These are phyloP conservation scores for Netelia melanura DNA, from an alignment of 2,888 invertebrate species.

Conservation along the genomic window DNA sequence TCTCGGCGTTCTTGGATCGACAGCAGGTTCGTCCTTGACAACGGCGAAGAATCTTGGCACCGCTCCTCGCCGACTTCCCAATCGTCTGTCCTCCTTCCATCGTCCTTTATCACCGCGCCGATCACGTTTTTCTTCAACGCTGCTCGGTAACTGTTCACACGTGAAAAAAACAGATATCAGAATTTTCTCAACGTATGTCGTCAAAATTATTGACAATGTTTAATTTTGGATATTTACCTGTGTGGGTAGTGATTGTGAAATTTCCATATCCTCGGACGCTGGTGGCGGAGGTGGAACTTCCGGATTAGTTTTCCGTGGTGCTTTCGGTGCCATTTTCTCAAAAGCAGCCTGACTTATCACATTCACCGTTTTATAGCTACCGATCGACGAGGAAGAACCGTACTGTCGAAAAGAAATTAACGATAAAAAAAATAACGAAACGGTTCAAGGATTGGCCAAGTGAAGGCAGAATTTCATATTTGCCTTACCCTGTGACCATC, in stretches of 20 bases:
- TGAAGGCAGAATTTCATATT: background rate
- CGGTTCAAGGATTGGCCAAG: background rate
- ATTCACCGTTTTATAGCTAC: conserved; percentile 93
- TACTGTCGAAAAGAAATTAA: conserved; percentile 79
- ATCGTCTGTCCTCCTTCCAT: conserved; percentile 75
- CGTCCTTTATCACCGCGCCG: conserved; percentile 75
- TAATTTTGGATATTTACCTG: conserved; percentile 68
- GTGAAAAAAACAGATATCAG: background rate
- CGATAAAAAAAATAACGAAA: background rate
- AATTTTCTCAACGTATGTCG: background rate
- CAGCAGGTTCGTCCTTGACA: conserved; percentile 90
- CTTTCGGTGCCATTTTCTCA: conserved; percentile 90
- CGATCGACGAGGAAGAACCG: conserved; percentile 84
- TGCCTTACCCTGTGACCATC: conserved; percentile 85
- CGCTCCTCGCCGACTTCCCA: conserved; percentile 84
- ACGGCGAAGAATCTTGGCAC: conserved; percentile 97
- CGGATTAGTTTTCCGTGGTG: conserved; percentile 89
- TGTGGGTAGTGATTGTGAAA: conserved; percentile 75
- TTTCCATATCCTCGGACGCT: conserved; percentile 83
- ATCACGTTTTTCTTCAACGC: conserved; percentile 77
- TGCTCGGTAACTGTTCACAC: conserved; percentile 54
- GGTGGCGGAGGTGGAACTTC: conserved; percentile 94
- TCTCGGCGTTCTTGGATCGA: conserved; percentile 89
- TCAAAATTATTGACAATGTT: background rate
- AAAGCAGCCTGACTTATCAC: conserved; percentile 95